Percentiles rank a stretch among this genome's conserved stretches.
Conservation (phyloP, 2,888 invertebrate genomes). For the Rhimphoctona megacephalus region DNA sequence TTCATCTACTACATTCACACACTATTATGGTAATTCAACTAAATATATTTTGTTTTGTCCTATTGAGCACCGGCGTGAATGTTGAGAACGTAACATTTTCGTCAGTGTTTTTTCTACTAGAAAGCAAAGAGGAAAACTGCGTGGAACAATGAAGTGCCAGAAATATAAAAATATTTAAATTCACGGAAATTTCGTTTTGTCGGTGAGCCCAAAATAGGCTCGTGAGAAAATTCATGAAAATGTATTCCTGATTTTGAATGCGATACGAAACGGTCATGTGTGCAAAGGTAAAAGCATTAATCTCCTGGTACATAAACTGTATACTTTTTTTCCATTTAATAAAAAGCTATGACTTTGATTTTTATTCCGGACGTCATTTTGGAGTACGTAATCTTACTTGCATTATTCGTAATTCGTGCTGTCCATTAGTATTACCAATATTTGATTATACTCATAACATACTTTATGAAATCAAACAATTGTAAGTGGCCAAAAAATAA, state of each 20-base stretch:
- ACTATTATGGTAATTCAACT: not conserved
- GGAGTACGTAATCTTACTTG: not conserved
- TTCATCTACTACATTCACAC: not conserved
- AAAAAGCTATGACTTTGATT: not conserved
- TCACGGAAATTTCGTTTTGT: not conserved
- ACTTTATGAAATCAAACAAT: conserved; percentile 3
- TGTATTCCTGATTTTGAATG: conserved; percentile 75
- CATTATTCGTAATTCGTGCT: not conserved
- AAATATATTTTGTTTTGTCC: not conserved
- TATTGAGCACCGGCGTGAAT: not conserved
- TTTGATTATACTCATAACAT: not conserved
- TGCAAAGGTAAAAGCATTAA: no score
- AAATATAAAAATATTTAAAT: not conserved
- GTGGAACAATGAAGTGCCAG: not conserved
- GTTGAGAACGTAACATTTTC: not conserved
- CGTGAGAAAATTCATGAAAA: conserved; percentile 79
- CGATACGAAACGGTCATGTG: conserved; percentile 46
- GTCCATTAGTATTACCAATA: not conserved
- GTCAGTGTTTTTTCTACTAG: not conserved
- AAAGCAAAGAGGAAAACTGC: conserved; percentile 12
- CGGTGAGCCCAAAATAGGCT: conserved; percentile 59
- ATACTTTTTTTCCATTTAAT: not conserved
- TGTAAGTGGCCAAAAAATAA: conserved; percentile 16
- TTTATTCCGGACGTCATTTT: conserved; percentile 52
- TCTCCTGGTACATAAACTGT: not conserved